Conservation (phyloP, 2,797 vertebrate species). For the Anguilla pacifica region DNA sequence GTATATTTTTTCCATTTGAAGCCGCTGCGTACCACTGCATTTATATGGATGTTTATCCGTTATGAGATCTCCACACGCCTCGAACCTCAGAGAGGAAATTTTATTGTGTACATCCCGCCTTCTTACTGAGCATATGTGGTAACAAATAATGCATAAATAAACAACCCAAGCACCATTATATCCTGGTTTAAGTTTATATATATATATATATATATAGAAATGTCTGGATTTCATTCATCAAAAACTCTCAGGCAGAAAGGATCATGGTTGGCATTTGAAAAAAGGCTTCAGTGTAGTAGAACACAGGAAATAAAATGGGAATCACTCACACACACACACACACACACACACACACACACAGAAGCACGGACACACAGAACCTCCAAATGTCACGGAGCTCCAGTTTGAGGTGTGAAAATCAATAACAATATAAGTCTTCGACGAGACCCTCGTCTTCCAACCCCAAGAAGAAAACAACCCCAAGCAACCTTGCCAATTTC, state of each 20-base stretch:
- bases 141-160: background rate
- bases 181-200: slow-evolving; percentile 8
- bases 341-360: slow-evolving; percentile 23
- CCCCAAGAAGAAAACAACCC: too few relatives aligned
- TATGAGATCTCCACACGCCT: slow-evolving; percentile 20
- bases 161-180: background rate
- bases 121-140: background rate
- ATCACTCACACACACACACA: background rate
- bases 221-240: background rate
- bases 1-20: slow-evolving; percentile 33
- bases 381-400: slow-evolving; percentile 20
- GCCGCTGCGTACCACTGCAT: slow-evolving; percentile 16
- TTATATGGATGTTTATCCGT: slow-evolving; percentile 27
- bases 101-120: background rate
- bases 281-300: slow-evolving; percentile 11
- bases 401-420: too few relatives aligned
- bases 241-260: background rate
- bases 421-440: too few relatives aligned
- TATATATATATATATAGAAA: background rate
- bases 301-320: slow-evolving; percentile 13
- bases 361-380: slow-evolving; percentile 34
- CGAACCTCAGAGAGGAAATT: background rate
- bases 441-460: too few relatives aligned
- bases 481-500: background rate
- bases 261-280: background rate